A percentile compares a stretch with the other conserved stretches of the same genome.
phyloP scores from a whole-genome alignment of 2,113 vertebrate genomes.

The Platysternon megacephalum region DNA sequence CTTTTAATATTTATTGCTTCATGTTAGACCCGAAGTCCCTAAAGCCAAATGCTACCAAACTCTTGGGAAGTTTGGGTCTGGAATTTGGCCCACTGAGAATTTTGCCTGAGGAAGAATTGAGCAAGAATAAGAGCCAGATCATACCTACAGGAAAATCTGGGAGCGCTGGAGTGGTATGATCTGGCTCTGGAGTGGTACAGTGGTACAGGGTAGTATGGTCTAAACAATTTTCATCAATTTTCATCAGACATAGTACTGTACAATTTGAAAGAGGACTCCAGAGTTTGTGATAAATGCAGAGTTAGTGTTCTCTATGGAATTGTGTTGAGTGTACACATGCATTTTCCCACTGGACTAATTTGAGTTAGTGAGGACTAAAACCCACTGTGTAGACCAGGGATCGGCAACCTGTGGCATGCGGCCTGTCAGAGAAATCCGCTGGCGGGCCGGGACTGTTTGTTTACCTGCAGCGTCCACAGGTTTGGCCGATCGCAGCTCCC shows the following conservation, averaged over 20 bases:
- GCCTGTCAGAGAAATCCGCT: too few relatives aligned
- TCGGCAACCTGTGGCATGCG: too few relatives aligned
- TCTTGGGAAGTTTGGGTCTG: background rate
- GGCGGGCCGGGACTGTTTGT: too few relatives aligned
- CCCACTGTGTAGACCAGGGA: background rate
- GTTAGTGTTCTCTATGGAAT: background rate
- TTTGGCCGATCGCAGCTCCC: too few relatives aligned
- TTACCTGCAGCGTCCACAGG: too few relatives aligned
- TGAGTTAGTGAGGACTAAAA: background rate
- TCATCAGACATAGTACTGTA: background rate
- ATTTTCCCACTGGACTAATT: background rate
- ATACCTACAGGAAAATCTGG: background rate
- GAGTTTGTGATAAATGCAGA: background rate
- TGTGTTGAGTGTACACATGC: background rate
- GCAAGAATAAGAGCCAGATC: background rate
- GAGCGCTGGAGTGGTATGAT: background rate
- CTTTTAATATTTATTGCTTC: background rate
- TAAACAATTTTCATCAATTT: too few relatives aligned
- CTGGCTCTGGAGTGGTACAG: too few relatives aligned
- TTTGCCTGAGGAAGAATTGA: background rate
- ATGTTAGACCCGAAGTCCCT: background rate
- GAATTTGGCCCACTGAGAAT: background rate
- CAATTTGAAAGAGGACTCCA: background rate
- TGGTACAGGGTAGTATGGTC: too few relatives aligned
- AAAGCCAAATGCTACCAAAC: background rate